Conservation (phyloP, 1,140 invertebrate species). For the Periplaneta americana region DNA sequence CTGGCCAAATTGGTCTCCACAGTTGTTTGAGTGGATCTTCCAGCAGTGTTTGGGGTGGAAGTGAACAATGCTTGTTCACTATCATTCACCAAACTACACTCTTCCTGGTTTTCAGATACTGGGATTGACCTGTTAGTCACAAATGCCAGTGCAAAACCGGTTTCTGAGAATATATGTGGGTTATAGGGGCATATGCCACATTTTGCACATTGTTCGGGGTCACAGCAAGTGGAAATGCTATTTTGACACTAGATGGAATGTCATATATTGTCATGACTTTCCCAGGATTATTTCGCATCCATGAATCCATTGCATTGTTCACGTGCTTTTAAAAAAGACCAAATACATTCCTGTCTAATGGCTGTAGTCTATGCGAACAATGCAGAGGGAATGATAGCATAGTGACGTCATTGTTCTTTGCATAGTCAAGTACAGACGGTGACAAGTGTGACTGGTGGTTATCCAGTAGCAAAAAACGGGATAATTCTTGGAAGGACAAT, state of each 20-base stretch:
- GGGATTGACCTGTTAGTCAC: constrained; percentile 31
- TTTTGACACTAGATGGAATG: constrained; percentile 26
- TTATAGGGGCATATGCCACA: constrained; percentile 33
- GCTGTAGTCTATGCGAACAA: constrained; percentile 32
- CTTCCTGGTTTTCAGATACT: too few species aligned
- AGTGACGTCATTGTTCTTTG: constrained; percentile 15
- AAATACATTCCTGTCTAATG: constrained; percentile 29
- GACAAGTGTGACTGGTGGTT: constrained; percentile 23
- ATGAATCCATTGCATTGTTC: constrained; percentile 21
- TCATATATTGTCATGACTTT: constrained; percentile 31
- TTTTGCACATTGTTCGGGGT: constrained; percentile 31
- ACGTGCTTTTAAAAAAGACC: constrained; percentile 25
- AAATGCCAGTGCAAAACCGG: constrained; percentile 31
- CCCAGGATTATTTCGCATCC: constrained; percentile 26
- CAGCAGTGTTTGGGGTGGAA: too few species aligned
- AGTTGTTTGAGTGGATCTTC: background rate
- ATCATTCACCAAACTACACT: too few species aligned
- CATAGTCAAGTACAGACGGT: constrained; percentile 3
- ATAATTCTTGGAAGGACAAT: constrained; percentile 26
- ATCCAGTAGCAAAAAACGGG: constrained; percentile 23
- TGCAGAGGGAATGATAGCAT: constrained; percentile 21
- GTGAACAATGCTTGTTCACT: background rate
- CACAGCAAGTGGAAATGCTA: constrained; percentile 25
- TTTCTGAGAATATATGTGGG: constrained; percentile 31
- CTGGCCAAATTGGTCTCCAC: background rate